Conservation (phyloP, 2,113 vertebrate species). For the Ardeotis arabs region DNA sequence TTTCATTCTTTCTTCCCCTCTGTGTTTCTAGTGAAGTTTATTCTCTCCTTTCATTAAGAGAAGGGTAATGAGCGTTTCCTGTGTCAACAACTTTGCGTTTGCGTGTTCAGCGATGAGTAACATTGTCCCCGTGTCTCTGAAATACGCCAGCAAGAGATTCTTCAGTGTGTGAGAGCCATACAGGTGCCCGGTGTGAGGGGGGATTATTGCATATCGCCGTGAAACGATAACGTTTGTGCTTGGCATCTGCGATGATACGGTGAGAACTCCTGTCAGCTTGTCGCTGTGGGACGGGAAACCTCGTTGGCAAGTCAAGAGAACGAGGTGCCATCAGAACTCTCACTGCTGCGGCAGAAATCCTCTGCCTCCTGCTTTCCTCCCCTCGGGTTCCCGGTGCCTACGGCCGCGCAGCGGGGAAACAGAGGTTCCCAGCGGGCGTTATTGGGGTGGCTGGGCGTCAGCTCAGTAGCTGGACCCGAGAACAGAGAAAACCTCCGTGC, state of each 20-base stretch:
- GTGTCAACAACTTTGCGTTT: not conserved
- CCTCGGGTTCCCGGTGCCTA: accelerated
- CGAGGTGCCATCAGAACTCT: not conserved
- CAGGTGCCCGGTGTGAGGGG: not conserved
- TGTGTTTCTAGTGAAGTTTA: not conserved
- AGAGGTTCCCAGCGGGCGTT: not conserved
- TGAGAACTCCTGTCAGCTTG: not conserved
- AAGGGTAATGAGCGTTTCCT: accelerated
- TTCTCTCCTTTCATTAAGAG: not conserved
- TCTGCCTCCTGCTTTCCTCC: not conserved
- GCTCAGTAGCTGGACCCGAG: not conserved
- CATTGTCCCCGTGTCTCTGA: not conserved
- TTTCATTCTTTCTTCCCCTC: not conserved
- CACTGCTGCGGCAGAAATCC: not conserved
- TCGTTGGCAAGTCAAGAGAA: not conserved
- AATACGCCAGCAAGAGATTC: not conserved
- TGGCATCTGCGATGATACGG: accelerated
- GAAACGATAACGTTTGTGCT: not conserved
- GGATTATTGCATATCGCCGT: not conserved
- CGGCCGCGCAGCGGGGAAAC: accelerated
- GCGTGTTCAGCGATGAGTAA: not conserved
- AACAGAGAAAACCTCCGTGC: accelerated
- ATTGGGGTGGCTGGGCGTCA: not conserved
- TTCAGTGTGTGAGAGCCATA: not conserved
- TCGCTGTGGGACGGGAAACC: not conserved